A percentile compares a stretch with the other conserved stretches of the same genome.
These are phyloP conservation scores for Heliornis fulica DNA, from an alignment of 2,113 vertebrate species.

Conservation along the genomic window DNA sequence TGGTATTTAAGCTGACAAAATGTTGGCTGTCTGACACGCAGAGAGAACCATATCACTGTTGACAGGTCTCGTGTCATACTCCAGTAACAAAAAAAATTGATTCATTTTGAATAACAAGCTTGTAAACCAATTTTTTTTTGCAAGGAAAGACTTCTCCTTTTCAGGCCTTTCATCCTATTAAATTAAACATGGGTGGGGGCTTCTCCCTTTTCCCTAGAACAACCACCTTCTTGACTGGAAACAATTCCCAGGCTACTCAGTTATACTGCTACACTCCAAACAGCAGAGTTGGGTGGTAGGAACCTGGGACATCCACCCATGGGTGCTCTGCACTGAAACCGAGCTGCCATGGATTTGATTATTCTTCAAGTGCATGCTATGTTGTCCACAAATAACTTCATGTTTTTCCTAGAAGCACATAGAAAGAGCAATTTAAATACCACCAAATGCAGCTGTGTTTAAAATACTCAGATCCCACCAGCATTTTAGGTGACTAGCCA, in stretches of 20 bases:
- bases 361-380: neutral
- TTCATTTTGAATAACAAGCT: neutral
- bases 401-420: neutral
- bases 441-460: neutral
- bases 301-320: rapidly evolving
- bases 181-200: neutral
- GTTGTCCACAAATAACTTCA: neutral
- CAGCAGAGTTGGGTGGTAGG: rapidly evolving
- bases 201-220: neutral
- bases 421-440: neutral
- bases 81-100: neutral
- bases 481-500: neutral
- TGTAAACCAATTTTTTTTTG: neutral
- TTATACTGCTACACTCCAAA: neutral
- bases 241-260: neutral
- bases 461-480: neutral
- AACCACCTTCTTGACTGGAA: neutral
- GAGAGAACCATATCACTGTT: neutral
- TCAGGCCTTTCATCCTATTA: neutral
- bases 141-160: neutral
- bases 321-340: neutral
- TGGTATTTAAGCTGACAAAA: neutral
- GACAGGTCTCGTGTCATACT: neutral
- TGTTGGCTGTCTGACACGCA: neutral
- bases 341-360: neutral